Percentiles rank a stretch among this genome's conserved stretches.
These are phyloP conservation scores for Didymodactylos carnosus DNA, from an alignment of 2,888 invertebrate genomes.

Conservation along the genomic window DNA sequence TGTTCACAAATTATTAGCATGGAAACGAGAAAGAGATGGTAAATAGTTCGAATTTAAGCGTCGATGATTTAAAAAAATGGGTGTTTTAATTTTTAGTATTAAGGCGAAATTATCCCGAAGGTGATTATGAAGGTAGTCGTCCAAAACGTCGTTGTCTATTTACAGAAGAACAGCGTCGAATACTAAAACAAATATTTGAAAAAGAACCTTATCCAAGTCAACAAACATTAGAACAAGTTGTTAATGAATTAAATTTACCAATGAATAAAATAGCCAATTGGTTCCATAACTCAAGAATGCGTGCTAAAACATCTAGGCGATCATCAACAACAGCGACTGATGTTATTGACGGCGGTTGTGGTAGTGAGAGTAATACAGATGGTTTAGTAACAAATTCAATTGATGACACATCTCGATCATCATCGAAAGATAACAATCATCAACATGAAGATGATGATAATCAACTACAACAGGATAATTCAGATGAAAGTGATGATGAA, in stretches of 20 bases:
- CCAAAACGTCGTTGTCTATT: constrained; percentile 55
- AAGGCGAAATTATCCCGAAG: neutral
- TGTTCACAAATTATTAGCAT: constrained; percentile 62
- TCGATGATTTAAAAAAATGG: constrained; percentile 21
- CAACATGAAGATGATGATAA: neutral
- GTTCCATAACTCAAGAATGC: constrained; percentile 85
- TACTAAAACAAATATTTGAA: constrained; percentile 71
- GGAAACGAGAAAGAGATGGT: constrained; percentile 16
- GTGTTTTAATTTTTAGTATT: neutral
- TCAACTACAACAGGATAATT: neutral
- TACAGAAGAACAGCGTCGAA: constrained; percentile 94
- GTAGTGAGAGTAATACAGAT: too few relatives aligned
- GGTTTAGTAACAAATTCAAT: neutral
- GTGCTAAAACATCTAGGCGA: neutral
- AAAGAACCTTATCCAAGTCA: constrained; percentile 91
- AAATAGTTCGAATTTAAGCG: constrained; percentile 2
- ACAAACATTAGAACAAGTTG: constrained; percentile 80
- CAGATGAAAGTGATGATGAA: neutral
- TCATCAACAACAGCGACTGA: neutral
- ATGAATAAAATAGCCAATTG: constrained; percentile 94
- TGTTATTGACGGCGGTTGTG: too few relatives aligned
- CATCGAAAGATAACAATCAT: neutral
- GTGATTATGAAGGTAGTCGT: constrained; percentile 48
- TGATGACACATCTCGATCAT: neutral
- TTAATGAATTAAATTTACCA: constrained; percentile 67